These are phyloP conservation scores for Papilio glaucus DNA, from an alignment of 1,140 invertebrate species.

Conservation along the genomic window DNA sequence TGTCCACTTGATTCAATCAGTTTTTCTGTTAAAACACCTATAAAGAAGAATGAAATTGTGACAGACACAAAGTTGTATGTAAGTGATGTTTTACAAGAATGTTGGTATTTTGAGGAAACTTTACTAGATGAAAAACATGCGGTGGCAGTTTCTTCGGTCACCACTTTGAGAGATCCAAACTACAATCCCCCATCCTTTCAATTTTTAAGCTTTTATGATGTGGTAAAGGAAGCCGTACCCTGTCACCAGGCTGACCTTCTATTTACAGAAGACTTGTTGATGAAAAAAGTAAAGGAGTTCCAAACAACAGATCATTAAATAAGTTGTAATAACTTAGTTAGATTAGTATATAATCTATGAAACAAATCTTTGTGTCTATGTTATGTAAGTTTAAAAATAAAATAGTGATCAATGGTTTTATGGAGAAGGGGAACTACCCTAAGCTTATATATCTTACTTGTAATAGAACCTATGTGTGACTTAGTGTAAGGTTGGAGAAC, in stretches of 20 bases:
- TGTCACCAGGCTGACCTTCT: slow-evolving; percentile 81
- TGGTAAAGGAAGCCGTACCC: slow-evolving; percentile 84
- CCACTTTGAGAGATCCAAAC: slow-evolving; percentile 47
- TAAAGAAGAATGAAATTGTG: slow-evolving; percentile 80
- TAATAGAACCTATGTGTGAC: too few species aligned
- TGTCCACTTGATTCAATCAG: slow-evolving; percentile 89
- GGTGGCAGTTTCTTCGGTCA: slow-evolving; percentile 89
- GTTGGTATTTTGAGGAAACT: slow-evolving; percentile 95
- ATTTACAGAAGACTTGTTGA: slow-evolving; percentile 84
- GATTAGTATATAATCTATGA: too few species aligned
- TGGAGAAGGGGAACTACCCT: too few species aligned
- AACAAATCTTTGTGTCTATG: too few species aligned
- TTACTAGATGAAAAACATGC: slow-evolving; percentile 91
- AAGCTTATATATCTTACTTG: too few species aligned
- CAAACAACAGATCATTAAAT: slow-evolving; percentile 41
- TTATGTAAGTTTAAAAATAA: background rate
- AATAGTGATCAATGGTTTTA: background rate
- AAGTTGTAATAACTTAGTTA: background rate
- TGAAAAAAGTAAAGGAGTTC: slow-evolving; percentile 75
- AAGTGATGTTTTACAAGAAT: slow-evolving; percentile 83
- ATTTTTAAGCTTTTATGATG: slow-evolving; percentile 82
- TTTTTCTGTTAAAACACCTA: slow-evolving; percentile 87
- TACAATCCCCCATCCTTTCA: slow-evolving; percentile 63
- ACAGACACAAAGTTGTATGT: slow-evolving; percentile 88
- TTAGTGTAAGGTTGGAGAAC: background rate